phyloP scores from a whole-genome alignment of 2,113 vertebrate genomes.

The Scomber japonicus region DNA sequence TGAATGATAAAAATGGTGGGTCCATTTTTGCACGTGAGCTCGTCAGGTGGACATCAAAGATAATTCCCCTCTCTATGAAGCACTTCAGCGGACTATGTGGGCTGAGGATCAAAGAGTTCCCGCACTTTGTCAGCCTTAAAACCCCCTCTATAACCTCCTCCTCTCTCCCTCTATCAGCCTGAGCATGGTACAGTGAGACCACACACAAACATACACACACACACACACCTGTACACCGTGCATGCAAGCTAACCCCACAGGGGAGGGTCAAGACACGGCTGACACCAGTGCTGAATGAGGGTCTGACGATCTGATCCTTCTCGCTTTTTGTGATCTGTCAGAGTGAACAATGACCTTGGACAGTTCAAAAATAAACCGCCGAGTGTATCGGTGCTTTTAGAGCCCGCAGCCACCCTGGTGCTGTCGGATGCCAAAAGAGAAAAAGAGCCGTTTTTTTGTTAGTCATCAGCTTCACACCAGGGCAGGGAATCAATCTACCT shows the following conservation, averaged over 20 bases:
- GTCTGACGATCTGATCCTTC: slow-evolving; percentile 41
- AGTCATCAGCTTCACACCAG: slow-evolving; percentile 78
- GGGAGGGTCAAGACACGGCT: slow-evolving; percentile 53
- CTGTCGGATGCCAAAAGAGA: slow-evolving; percentile 73
- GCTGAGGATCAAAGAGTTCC: slow-evolving; percentile 73
- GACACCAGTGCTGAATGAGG: slow-evolving; percentile 39
- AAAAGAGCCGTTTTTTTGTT: slow-evolving; percentile 74
- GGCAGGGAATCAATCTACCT: slow-evolving; percentile 75
- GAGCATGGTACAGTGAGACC: slow-evolving; percentile 61
- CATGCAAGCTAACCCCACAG: slow-evolving; percentile 34
- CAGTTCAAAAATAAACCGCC: slow-evolving; percentile 72
- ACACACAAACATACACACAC: slow-evolving; percentile 59
- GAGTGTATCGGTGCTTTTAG: slow-evolving; percentile 66
- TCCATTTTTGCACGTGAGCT: slow-evolving; percentile 42
- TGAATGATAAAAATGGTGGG: slow-evolving; percentile 7
- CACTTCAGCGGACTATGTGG: slow-evolving; percentile 55
- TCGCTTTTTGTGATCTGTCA: slow-evolving; percentile 62
- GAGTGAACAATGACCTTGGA: slow-evolving; percentile 69
- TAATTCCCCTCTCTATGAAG: slow-evolving; percentile 55
- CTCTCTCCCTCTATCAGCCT: not conserved
- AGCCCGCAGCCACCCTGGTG: slow-evolving; percentile 69
- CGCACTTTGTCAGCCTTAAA: slow-evolving; percentile 72
- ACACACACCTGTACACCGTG: slow-evolving; percentile 47
- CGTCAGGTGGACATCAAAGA: slow-evolving; percentile 73
- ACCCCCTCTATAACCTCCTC: slow-evolving; percentile 14